Evolutionary conservation across 2,113 vertebrate genomes (phyloP).

Genomic region (Tupaia chinensis): DNA sequence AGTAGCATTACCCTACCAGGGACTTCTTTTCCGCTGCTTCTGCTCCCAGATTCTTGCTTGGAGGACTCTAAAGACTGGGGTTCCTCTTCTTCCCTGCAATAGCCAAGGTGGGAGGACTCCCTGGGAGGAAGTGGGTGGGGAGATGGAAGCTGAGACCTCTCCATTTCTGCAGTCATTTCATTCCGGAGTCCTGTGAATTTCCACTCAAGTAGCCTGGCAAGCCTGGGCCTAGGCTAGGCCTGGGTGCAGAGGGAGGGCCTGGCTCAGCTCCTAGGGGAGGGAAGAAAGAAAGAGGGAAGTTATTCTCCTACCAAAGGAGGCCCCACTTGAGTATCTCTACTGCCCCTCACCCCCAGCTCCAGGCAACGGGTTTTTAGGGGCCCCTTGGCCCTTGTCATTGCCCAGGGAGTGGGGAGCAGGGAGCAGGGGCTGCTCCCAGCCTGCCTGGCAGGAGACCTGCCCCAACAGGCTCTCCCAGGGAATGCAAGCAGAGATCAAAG

Average conservation of each 20-base stretch:
- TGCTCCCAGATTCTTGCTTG: neutral
- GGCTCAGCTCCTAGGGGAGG: neutral
- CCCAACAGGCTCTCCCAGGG: conserved; percentile 69
- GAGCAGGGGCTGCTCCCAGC: conserved; percentile 54
- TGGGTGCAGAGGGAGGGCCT: neutral
- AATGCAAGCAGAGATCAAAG: conserved; percentile 83
- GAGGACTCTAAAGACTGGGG: neutral
- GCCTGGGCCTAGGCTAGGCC: neutral
- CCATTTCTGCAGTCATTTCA: neutral
- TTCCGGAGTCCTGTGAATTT: conserved; percentile 39
- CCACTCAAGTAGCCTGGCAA: neutral
- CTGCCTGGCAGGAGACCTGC: conserved; percentile 82
- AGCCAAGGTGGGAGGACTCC: neutral
- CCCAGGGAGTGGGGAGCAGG: conserved; percentile 55
- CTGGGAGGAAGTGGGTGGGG: neutral
- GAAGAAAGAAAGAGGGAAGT: neutral
- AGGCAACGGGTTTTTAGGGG: conserved; percentile 42
- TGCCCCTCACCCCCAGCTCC: neutral
- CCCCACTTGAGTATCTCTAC: neutral
- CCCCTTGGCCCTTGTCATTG: conserved; percentile 57
- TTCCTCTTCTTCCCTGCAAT: neutral
- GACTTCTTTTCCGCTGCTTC: neutral
- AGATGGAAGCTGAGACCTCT: neutral
- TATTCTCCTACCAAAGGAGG: neutral
- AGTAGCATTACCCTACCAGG: neutral